These are phyloP conservation scores for Drosophila mulleri DNA, from an alignment of 2,888 invertebrate genomes.

Conservation along the genomic window DNA sequence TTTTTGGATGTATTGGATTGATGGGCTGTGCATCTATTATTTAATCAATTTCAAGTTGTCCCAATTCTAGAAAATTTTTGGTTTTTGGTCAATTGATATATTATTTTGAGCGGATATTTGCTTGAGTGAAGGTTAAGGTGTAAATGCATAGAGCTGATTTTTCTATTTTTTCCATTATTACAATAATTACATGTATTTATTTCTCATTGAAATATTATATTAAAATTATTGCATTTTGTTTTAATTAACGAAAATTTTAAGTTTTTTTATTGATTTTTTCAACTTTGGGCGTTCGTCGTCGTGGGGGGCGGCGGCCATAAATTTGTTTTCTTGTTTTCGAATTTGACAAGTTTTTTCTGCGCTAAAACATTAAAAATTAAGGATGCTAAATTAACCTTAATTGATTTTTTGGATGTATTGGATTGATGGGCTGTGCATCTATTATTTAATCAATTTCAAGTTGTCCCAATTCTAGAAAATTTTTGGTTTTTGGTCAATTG, in stretches of 20 bases:
- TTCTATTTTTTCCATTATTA: too few relatives aligned
- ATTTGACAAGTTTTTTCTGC: conserved; percentile 52
- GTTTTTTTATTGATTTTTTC: too few relatives aligned
- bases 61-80: conserved; percentile 8
- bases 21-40: conserved; percentile 27
- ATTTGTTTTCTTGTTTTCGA: conserved; percentile 18
- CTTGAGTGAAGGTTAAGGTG: background rate
- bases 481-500: conserved; percentile 10
- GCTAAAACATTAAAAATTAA: conserved; percentile 53
- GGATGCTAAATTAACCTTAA: conserved; percentile 59
- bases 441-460: conserved; percentile 43
- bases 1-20: conserved; percentile 33
- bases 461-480: conserved; percentile 18
- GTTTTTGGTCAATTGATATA: conserved; percentile 12
- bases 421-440: conserved; percentile 26
- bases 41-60: conserved; percentile 42
- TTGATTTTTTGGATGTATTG: conserved; percentile 46
- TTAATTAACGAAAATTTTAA: too few relatives aligned
- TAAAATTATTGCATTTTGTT: too few relatives aligned
- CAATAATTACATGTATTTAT: too few relatives aligned
- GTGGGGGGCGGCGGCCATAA: background rate
- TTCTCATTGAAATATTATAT: too few relatives aligned
- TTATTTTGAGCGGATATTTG: conserved; percentile 15
- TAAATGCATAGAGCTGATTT: background rate
- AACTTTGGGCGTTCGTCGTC: conserved; percentile 2